Evolutionary conservation across 64 coral and sea anemone genomes (phyloP), one percentile per base, ranked within the genome.

Genomic region (Cladopsammia gracilis): DNA sequence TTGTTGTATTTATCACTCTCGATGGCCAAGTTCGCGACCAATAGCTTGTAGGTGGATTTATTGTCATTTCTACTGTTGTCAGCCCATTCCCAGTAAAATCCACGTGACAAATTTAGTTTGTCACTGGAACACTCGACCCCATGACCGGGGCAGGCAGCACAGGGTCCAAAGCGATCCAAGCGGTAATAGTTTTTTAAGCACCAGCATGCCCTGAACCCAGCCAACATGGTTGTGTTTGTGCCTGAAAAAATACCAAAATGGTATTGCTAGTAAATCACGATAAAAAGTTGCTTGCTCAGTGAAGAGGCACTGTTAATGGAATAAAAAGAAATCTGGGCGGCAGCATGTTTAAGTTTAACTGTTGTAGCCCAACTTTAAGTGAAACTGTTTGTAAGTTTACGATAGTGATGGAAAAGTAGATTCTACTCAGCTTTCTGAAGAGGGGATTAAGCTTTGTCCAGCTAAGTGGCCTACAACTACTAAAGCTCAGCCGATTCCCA

Each of bases 151-250:
- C 89, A 91, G 0, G 24, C 24, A 12, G 4, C 4, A 61, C 89
- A 91, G 11, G 25, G 7, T 12, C 89, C 89, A 74, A 91, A 91
- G 0, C 89, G 62, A 24, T 73, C 77, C 51, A 71, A 19, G 9
- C 89, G 89, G 68, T 71, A 82, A 16, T 53, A 71, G 26, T 57
- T 57, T 16, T 34, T 16, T 19, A 82, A 48, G 34, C 89, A 91
- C 18, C 52, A 49, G 48, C 88, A 90, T 14, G 88, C 88, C 12
- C 87, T 59, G 58, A 77, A 89, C 77, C 71, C 87, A 62, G 87
- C 72, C 10, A 64, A 64, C 4, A 47, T n/a, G 22, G 72, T 45
- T 11, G 85, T 87, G 16, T 76, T 89, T 23, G 87, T 89, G 3
- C 87, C 87, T 89, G 19, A 12, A 34, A 56, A 56, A 56, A 56